Evolutionary conservation across 2,888 invertebrate genomes (phyloP).

Genomic region (Erynnis tages): DNA sequence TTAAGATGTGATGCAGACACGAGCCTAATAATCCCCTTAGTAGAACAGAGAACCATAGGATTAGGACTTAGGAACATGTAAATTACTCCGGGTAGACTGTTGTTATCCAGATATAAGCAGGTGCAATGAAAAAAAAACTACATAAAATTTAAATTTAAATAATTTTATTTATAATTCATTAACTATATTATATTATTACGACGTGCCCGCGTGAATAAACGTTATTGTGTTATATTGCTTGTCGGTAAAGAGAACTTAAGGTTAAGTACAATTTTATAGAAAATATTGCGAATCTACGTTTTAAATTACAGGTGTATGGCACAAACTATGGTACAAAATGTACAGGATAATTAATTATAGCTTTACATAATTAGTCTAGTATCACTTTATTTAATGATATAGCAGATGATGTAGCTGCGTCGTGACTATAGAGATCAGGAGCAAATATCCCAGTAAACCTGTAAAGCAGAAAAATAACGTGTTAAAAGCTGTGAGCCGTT

Average conservation of each 20-base stretch:
- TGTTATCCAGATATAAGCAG: too few relatives aligned
- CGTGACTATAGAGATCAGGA: slow-evolving; percentile 55
- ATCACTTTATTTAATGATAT: slow-evolving; percentile 79
- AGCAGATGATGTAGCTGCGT: slow-evolving; percentile 60
- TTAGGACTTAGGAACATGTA: too few relatives aligned
- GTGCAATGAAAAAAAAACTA: neutral
- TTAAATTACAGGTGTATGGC: slow-evolving; percentile 73
- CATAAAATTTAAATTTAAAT: slow-evolving; percentile 44
- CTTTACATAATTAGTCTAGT: slow-evolving; percentile 71
- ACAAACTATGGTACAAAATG: slow-evolving; percentile 79
- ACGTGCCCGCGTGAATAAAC: slow-evolving; percentile 71
- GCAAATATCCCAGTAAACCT: slow-evolving; percentile 56
- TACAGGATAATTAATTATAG: slow-evolving; percentile 64
- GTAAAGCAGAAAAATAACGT: slow-evolving; percentile 37
- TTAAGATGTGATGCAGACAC: too few relatives aligned
- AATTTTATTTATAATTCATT: slow-evolving; percentile 51
- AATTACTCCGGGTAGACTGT: too few relatives aligned
- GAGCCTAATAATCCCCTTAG: too few relatives aligned
- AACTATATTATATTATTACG: slow-evolving; percentile 41
- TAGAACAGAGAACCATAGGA: too few relatives aligned
- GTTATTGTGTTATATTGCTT: slow-evolving; percentile 75
- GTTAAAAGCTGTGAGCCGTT: neutral
- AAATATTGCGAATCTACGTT: slow-evolving; percentile 72
- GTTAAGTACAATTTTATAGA: slow-evolving; percentile 60
- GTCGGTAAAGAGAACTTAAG: slow-evolving; percentile 59